Base-by-base conservation (phyloP, 2,797 vertebrate species). In the Thalassophryne amazonica region DNA sequence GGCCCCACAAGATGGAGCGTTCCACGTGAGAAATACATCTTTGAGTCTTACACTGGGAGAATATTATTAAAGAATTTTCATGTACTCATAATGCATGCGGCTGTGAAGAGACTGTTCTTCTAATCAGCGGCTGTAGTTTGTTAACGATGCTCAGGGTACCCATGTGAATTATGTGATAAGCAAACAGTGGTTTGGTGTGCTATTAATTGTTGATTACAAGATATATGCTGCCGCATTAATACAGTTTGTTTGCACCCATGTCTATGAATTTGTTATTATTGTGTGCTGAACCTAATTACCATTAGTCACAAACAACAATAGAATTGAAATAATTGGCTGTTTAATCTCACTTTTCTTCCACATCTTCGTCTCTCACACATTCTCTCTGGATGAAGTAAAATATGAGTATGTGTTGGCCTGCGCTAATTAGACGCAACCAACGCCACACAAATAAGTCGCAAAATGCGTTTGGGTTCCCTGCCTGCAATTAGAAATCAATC, bases 191-290 rank as follows among this genome's bases (percentile, higher is more conserved):
- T 80, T 74, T 69, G 52, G 35, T n/a, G 22, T 60, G 69, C 67
- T 74, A 70, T 67, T 81, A 84, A 87, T 88, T 81, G 84, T 85
- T 87, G 85, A 86, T 85, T 73, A 69, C 57, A 66, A 78, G 78
- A 85, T 86, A 80, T 57, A 45, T 31, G 38, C 69, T 71, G 63
- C 74, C 74, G 62, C 57, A 68, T 58, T 73, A 55, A 67, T 76
- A 60, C 27, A 52, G 59, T 82, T 78, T 84, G 79, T 78, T 80
- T 85, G 38, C 45, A 30, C 41, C 64, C 55, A 53, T 69, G 69
- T 80, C 69, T 78, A 51, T 63, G 72, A 78, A 80, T 80, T 73
- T 64, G 46, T 77, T 84, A 86, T 87, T 82, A 78, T 60, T 67
- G 27, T 45, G 20, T 17, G 29, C 47, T 51, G 51, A 72, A 80